Evolutionary conservation across 2,113 vertebrate genomes (phyloP), one percentile per base, ranked within the genome.

Genomic region (Callospermophilus lateralis): DNA sequence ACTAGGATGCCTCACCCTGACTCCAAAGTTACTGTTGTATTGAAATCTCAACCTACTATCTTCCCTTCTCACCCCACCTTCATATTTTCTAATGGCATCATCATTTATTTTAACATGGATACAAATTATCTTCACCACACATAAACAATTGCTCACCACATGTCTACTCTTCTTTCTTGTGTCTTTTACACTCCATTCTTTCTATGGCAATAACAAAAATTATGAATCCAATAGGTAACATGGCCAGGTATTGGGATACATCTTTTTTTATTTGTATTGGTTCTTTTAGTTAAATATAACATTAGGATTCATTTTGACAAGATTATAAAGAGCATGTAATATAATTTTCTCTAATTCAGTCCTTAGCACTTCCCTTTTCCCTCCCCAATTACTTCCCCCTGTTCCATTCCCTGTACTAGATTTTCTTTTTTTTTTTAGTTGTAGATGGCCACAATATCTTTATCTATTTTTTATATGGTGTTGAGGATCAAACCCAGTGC

Each of bases 121-220:
- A 95, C 91, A 95, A 89, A 34, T 30, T 90, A 53, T 28, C 12
- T 91, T 88, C 30, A 85, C 94, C 42, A 78, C 34, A 70, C 3
- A 73, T 45, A 88, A 16, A 51, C 4, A 85, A 4, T 7, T n/a
- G 90, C 78, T 55, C 42, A 63, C n/a, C 32, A 39, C 20, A 30
- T 61, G 78, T 67, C 37, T 85, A 78, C 61, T 51, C 4, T 94
- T 89, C 4, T 16, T 61, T 96, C n/a, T 32, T 70, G 4, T 84
- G 16, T 94, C 20, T 84, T 67, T 85, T 73, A 91, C 55, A 67
- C 22, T 12, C 8, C 0, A 74, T 51, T 0, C 6, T 93, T 95
- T 92, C 30, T 30, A 74, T 1, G 53, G 68, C 93, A 93, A 89
- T 6, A 80, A 45, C 8, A 89, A 70, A 8, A 86, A 70, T 85